Evolutionary conservation across 2,113 vertebrate species (phyloP).

Genomic region (Zonotrichia leucophrys): DNA sequence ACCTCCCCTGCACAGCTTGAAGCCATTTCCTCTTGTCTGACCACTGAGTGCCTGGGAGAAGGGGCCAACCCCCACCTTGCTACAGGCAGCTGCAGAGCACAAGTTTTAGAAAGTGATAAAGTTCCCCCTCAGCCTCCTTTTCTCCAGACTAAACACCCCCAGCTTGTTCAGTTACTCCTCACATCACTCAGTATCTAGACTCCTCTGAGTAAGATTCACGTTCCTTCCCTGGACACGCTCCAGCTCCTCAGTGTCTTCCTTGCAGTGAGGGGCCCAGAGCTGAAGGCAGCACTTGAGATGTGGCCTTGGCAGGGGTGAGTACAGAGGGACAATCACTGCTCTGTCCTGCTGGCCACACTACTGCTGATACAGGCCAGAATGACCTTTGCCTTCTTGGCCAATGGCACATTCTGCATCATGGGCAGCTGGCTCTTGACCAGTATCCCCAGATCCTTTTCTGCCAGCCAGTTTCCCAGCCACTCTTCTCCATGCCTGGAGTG

Average conservation of each 20-base stretch:
- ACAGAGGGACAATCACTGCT: neutral
- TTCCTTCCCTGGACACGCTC: neutral
- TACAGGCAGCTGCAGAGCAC: neutral
- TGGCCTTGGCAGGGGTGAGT: fast-evolving
- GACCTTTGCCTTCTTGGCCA: neutral
- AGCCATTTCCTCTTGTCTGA: neutral
- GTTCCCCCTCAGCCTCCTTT: neutral
- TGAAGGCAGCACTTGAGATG: too few species aligned
- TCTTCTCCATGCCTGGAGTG: neutral
- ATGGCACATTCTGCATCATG: neutral
- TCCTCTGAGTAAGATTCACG: neutral
- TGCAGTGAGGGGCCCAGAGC: neutral
- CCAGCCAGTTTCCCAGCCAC: neutral
- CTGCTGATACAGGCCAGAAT: neutral
- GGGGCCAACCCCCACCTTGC: too few species aligned
- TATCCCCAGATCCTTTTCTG: neutral
- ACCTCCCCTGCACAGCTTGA: neutral
- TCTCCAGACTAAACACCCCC: too few species aligned
- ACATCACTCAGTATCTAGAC: neutral
- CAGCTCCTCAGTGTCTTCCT: neutral
- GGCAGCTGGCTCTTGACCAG: neutral
- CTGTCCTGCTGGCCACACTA: neutral
- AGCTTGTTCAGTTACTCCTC: neutral
- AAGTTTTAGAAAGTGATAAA: neutral
- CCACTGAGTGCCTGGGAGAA: neutral